phyloP scores from a whole-genome alignment of 1,140 invertebrate genomes.

The Solenopsis fugax region DNA sequence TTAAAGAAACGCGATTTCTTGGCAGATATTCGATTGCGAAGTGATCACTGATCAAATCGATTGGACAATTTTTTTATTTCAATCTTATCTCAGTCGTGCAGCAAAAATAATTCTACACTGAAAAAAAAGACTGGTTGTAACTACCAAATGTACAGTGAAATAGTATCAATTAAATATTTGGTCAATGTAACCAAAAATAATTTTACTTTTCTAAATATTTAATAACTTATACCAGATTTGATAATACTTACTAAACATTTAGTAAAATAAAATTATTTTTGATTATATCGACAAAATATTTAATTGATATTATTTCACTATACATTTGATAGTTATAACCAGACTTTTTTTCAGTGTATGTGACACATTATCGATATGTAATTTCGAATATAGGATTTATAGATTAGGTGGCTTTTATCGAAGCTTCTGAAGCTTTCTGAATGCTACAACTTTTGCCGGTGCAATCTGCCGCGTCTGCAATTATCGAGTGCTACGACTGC shows the following conservation, averaged over 20 bases:
- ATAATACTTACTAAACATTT: too few species aligned
- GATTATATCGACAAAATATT: too few species aligned
- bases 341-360: too few species aligned
- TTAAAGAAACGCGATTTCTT: neutral
- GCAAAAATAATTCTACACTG: slow-evolving; percentile 3
- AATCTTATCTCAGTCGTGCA: neutral
- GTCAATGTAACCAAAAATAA: too few species aligned
- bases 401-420: neutral
- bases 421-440: neutral
- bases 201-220: too few species aligned
- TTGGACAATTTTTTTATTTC: neutral
- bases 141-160: too few species aligned
- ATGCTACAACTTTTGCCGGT: neutral
- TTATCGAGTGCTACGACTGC: slow-evolving; percentile 31
- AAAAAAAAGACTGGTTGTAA: too few species aligned
- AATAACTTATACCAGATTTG: too few species aligned
- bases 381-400: slow-evolving; percentile 1
- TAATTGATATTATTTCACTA: too few species aligned
- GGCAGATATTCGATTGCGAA: neutral
- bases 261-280: too few species aligned
- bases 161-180: too few species aligned
- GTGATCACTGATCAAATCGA: neutral
- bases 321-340: too few species aligned
- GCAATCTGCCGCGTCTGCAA: slow-evolving; percentile 19
- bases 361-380: slow-evolving; percentile 19